Conservation (phyloP, 1,140 invertebrate species). For the Stratiolaelaps scimitus region DNA sequence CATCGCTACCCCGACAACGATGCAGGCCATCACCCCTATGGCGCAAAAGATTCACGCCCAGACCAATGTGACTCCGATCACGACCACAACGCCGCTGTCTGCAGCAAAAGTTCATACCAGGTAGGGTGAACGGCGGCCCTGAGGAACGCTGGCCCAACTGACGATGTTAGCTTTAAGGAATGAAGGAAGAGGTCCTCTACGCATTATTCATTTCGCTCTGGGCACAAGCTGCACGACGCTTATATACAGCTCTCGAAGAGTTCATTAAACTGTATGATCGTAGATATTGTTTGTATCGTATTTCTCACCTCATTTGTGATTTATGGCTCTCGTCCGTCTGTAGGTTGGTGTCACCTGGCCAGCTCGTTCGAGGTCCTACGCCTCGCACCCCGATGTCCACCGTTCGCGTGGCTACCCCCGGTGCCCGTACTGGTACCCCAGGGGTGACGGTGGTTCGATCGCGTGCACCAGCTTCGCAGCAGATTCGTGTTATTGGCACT, state of each 20-base stretch:
- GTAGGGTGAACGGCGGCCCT: constrained; percentile 36
- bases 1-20: not conserved
- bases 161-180: no score
- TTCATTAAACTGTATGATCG: no score
- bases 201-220: no score
- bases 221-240: no score
- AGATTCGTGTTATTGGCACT: constrained; percentile 34
- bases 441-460: constrained; percentile 35
- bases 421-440: constrained; percentile 25
- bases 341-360: constrained; percentile 19
- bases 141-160: no score
- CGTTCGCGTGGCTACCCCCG: constrained; percentile 16
- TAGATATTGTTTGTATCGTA: no score
- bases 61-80: constrained; percentile 30
- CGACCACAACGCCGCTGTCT: constrained; percentile 25
- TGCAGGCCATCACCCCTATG: constrained; percentile 8
- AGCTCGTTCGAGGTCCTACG: constrained; percentile 16
- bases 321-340: no score
- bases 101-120: constrained; percentile 28
- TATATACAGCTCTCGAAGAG: no score
- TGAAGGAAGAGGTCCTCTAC: no score
- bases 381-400: constrained; percentile 10
- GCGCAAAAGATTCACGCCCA: constrained; percentile 28
- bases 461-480: constrained; percentile 34
- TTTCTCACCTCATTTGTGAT: no score